These are phyloP conservation scores for Nebria ingens DNA, from an alignment of 1,140 invertebrate genomes.

Conservation along the genomic window DNA sequence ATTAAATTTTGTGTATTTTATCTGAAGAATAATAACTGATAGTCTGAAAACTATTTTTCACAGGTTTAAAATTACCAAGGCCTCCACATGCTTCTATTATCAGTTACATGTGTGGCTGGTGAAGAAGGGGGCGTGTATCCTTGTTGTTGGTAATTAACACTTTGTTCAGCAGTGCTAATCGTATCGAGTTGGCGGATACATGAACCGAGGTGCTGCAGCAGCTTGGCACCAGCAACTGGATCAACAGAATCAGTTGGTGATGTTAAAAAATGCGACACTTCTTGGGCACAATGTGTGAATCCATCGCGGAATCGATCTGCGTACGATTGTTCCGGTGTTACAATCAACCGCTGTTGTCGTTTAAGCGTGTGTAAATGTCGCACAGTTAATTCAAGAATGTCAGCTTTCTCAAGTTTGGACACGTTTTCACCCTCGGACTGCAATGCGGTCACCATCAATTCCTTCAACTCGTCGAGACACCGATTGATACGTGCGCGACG, in stretches of 20 bases:
- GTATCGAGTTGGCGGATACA: conserved; percentile 34
- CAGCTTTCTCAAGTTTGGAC: conserved; percentile 91
- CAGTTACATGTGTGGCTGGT: conserved; percentile 16
- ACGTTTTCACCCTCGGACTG: conserved; percentile 81
- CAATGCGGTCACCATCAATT: conserved; percentile 78
- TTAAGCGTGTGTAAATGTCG: conserved; percentile 78
- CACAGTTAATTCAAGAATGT: conserved; percentile 92
- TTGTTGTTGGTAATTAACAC: conserved; percentile 10
- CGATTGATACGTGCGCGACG: conserved; percentile 88
- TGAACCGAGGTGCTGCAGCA: conserved; percentile 37
- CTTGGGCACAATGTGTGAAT: conserved; percentile 83
- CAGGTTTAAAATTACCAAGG: conserved; percentile 36
- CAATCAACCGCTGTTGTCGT: conserved; percentile 54
- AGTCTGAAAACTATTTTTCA: too few species aligned
- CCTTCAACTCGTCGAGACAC: conserved; percentile 86
- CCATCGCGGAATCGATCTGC: conserved; percentile 80
- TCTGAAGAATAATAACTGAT: too few species aligned
- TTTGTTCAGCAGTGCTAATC: conserved; percentile 17
- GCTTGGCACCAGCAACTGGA: conserved; percentile 31
- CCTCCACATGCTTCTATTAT: conserved; percentile 28
- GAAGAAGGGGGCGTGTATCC: conserved; percentile 26
- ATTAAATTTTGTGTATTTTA: too few species aligned
- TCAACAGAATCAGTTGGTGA: conserved; percentile 30
- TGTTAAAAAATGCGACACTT: conserved; percentile 73
- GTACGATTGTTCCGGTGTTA: conserved; percentile 52